A percentile compares a stretch with the other conserved stretches of the same genome.
Conservation (phyloP, 2,797 vertebrate genomes). For the Harpagifer antarcticus region DNA sequence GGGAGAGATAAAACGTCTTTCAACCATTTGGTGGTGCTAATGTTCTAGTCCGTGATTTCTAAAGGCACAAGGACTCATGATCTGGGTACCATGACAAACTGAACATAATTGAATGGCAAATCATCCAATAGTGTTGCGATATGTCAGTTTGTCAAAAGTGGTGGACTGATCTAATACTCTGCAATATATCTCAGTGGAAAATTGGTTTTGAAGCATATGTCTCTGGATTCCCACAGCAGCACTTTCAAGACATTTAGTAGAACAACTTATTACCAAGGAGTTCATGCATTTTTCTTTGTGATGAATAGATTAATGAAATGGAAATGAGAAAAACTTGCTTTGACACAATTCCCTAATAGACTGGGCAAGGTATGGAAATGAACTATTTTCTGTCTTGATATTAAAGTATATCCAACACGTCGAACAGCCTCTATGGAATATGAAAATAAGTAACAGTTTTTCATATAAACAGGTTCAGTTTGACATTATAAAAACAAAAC, state of each 20-base stretch:
- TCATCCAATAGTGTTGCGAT: not conserved
- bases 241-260: constrained; percentile 65
- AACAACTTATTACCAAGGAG: constrained; percentile 61
- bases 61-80: not conserved
- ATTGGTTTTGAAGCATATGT: constrained; percentile 34
- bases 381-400: constrained; percentile 54
- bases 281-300: constrained; percentile 76
- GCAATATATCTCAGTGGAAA: constrained; percentile 31
- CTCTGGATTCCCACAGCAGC: constrained; percentile 49
- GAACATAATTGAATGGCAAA: not conserved
- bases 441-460: constrained; percentile 30
- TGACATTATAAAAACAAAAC: too few relatives aligned
- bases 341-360: constrained; percentile 58
- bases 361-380: constrained; percentile 45
- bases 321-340: constrained; percentile 69
- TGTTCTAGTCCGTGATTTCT: not conserved
- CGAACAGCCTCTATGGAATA: constrained; percentile 42
- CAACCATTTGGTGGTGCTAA: not conserved
- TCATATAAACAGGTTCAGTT: constrained; percentile 10
- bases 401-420: constrained; percentile 39
- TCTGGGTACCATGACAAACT: not conserved
- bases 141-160: constrained; percentile 16
- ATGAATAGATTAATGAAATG: constrained; percentile 77
- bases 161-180: not conserved
- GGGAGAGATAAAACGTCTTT: not conserved